Evolutionary conservation across 2,888 invertebrate genomes (phyloP), one percentile per base, ranked within the genome.

Genomic region (Diloba caeruleocephala): DNA sequence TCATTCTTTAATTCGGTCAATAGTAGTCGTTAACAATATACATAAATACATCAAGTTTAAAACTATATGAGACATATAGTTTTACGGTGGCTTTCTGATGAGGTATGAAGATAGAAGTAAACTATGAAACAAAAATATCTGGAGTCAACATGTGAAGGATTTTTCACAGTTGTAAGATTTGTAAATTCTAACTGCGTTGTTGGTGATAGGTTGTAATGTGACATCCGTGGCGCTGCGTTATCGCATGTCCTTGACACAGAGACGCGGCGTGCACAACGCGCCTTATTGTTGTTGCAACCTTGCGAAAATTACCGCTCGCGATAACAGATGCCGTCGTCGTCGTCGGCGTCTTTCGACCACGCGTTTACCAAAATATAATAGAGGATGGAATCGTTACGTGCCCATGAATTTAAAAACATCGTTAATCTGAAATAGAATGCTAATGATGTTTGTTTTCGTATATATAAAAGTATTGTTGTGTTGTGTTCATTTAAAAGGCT

Each of bases 181-280:
- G 38, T 56, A 53, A 56, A 60, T 56, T 49, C 33, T 57, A 51
- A 45, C 32, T 46, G 54, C 36, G 51, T 54, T 49, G 63, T 55
- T 67, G 71, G 71, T 74, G 74, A 70, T 73, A 71, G 65, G 66
- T 75, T 69, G 76, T 66, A 62, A 63, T 77, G 77, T 77, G 78
- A 79, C 80, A 84, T 78, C 76, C 76, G 73, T 72, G 74, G 79
- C 77, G 81, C 78, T 80, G 82, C 87, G 88, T 90, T 92, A 92
- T 92, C 91, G 84, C 79, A 83, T 84, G 92, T 90, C 92, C 92
- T 92, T 93, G 92, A 92, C 92, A 92, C 89, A 92, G 90, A 92
- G 91, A 89, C 86, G 83, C 79, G 78, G 84, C 88, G 83, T 87
- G 89, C 82, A 90, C 89, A 92, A 90, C 86, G 84, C 83, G 85